These are phyloP conservation scores for Ascaphus truei DNA, from an alignment of 2,113 vertebrate species.

Conservation along the genomic window DNA sequence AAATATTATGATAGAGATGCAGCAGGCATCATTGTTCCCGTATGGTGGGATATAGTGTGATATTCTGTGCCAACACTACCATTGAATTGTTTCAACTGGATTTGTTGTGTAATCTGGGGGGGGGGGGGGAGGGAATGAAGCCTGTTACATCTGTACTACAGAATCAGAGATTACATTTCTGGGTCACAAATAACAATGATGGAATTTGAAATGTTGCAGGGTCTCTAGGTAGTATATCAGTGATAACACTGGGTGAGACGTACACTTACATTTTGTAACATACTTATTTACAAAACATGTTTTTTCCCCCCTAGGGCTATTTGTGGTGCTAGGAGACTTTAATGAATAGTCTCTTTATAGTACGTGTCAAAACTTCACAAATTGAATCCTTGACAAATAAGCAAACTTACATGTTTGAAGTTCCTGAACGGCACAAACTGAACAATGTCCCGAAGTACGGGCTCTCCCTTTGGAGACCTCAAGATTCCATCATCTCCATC, in stretches of 20 bases:
- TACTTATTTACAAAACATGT: not conserved
- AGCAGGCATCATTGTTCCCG: no score
- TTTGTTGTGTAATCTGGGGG: not conserved
- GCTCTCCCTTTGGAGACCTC: constrained; percentile 87
- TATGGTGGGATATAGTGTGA: no score
- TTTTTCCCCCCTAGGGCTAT: no score
- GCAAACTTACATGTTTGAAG: constrained; percentile 91
- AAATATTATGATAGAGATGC: no score
- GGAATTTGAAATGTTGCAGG: not conserved
- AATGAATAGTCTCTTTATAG: not conserved
- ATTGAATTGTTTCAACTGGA: no score
- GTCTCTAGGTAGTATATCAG: not conserved
- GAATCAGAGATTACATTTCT: not conserved
- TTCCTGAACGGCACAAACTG: constrained; percentile 97
- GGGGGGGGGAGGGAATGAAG: not conserved
- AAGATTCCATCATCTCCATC: constrained; percentile 91
- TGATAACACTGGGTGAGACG: not conserved
- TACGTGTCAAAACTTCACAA: not conserved
- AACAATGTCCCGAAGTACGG: constrained; percentile 90
- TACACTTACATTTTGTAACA: not conserved
- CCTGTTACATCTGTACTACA: not conserved
- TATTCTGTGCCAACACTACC: no score
- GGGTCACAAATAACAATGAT: not conserved
- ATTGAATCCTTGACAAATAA: not conserved
- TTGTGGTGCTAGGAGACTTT: not conserved